Conservation (phyloP, 2,113 vertebrate species). For the Triplophysa dalaica region DNA sequence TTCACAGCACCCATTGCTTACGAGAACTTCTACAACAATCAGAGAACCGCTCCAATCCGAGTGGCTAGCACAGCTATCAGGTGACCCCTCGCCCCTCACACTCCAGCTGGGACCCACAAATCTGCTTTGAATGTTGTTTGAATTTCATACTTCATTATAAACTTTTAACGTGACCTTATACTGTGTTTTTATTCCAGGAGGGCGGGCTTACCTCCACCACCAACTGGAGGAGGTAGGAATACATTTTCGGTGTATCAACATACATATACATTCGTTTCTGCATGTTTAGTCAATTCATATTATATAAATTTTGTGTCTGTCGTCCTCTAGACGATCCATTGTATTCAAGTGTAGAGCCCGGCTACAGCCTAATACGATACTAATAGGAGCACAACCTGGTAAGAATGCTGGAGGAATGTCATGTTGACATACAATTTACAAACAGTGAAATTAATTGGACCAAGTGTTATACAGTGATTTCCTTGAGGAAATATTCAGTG, state of each 20-base stretch:
- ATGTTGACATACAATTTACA: conserved; percentile 6
- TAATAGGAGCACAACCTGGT: conserved; percentile 46
- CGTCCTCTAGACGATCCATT: conserved; percentile 58
- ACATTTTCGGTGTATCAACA: not conserved
- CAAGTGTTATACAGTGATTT: not conserved
- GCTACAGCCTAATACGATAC: conserved; percentile 69
- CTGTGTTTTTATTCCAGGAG: conserved; percentile 76
- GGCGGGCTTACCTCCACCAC: conserved; percentile 73
- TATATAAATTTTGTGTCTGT: conserved; percentile 6
- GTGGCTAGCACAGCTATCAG: conserved; percentile 57
- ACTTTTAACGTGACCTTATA: not conserved
- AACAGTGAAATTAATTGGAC: not conserved
- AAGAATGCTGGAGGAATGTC: conserved; percentile 20
- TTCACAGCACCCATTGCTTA: conserved; percentile 81
- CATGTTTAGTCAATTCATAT: not conserved
- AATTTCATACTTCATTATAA: not conserved
- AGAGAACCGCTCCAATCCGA: conserved; percentile 65
- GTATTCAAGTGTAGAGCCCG: conserved; percentile 65
- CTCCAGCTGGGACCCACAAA: not conserved
- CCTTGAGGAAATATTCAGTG: not conserved
- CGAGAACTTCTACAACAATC: conserved; percentile 90
- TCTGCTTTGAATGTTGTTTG: not conserved
- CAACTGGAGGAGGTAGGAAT: conserved; percentile 50
- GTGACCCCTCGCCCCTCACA: conserved; percentile 50
- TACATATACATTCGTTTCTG: not conserved